phyloP scores from a whole-genome alignment of 2,797 vertebrate genomes.

The Atherinosoma microstoma region DNA sequence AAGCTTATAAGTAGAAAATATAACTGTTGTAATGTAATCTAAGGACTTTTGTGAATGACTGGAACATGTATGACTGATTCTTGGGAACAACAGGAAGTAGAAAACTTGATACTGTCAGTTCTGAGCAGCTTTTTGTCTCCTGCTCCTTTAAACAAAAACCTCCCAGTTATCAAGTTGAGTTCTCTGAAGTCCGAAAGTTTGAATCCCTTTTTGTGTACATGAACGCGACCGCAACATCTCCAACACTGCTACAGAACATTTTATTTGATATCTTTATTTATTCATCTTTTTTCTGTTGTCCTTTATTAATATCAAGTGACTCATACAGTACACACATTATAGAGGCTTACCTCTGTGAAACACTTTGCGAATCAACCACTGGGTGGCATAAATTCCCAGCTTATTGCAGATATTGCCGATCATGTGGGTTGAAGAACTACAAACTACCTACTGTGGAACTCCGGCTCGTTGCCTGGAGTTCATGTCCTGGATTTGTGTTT shows the following conservation, averaged over 20 bases:
- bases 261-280: slow-evolving; percentile 19
- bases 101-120: too few relatives aligned
- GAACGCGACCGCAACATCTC: not conserved
- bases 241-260: not conserved
- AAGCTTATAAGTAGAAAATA: too few relatives aligned
- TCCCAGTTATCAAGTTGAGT: too few relatives aligned
- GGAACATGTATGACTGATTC: too few relatives aligned
- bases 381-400: slow-evolving; percentile 43
- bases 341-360: not conserved
- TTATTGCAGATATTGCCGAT: slow-evolving; percentile 46
- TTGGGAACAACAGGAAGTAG: too few relatives aligned
- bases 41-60: too few relatives aligned
- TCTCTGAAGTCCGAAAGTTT: too few relatives aligned
- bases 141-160: too few relatives aligned
- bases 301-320: not conserved
- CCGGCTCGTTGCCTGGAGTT: slow-evolving; percentile 8
- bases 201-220: not conserved
- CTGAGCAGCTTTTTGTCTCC: too few relatives aligned
- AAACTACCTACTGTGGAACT: slow-evolving; percentile 14
- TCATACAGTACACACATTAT: not conserved
- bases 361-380: slow-evolving; percentile 34
- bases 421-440: slow-evolving; percentile 27
- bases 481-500: slow-evolving; percentile 26
- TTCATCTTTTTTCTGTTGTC: not conserved
- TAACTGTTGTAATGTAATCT: too few relatives aligned